phyloP scores from a whole-genome alignment of 2,888 invertebrate species.

The Neoitamus cyanurus region DNA sequence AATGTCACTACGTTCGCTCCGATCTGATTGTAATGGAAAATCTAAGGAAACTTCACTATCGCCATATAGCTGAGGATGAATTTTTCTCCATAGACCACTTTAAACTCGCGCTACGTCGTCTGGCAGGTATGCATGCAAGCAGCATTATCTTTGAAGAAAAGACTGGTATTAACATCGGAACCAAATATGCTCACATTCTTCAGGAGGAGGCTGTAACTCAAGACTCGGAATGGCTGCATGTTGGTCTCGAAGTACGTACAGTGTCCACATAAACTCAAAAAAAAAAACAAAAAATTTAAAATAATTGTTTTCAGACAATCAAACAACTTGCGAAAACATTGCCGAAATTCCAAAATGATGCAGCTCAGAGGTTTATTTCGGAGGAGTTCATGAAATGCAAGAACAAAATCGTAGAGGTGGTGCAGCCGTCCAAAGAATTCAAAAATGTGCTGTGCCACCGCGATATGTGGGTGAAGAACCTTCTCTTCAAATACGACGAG shows the following conservation, averaged over 20 bases:
- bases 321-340: not conserved
- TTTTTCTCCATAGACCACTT: constrained; percentile 64
- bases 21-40: constrained; percentile 67
- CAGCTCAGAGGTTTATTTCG: not conserved
- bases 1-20: constrained; percentile 65
- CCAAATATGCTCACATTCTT: constrained; percentile 55
- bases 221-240: constrained; percentile 23
- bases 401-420: not conserved
- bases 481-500: constrained; percentile 56
- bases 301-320: not conserved
- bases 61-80: constrained; percentile 59
- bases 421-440: constrained; percentile 33
- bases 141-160: constrained; percentile 64
- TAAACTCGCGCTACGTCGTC: constrained; percentile 61
- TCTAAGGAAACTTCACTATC: constrained; percentile 60
- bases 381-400: constrained; percentile 4
- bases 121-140: constrained; percentile 66
- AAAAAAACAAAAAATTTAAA: no score
- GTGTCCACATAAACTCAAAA: no score
- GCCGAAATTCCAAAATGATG: constrained; percentile 44
- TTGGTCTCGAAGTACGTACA: constrained; percentile 21
- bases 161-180: constrained; percentile 55
- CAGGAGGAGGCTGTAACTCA: not conserved
- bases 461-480: constrained; percentile 61
- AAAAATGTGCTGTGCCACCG: constrained; percentile 61